Percentiles rank a stretch among this genome's conserved stretches.
These are phyloP conservation scores for Trichogramma dendrolimi DNA, from an alignment of 2,888 invertebrate species.

Conservation along the genomic window DNA sequence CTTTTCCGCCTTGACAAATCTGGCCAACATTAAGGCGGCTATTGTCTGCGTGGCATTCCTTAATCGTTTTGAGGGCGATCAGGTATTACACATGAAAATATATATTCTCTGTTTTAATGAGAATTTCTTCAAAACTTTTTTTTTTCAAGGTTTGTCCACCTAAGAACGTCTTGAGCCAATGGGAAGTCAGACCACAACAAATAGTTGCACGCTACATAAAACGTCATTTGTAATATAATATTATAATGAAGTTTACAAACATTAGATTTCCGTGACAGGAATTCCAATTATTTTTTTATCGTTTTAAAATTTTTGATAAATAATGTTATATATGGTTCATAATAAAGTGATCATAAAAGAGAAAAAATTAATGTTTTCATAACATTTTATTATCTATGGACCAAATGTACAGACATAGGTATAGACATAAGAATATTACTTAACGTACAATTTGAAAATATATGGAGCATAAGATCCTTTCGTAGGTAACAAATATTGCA, in stretches of 20 bases:
- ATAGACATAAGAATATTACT: constrained; percentile 16
- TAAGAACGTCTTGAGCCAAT: constrained; percentile 78
- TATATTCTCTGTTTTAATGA: background rate
- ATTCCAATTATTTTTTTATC: too few relatives aligned
- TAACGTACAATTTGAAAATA: constrained; percentile 19
- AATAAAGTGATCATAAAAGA: background rate
- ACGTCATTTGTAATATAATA: constrained; percentile 43
- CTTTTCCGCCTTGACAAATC: constrained; percentile 85
- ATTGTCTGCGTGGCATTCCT: constrained; percentile 86
- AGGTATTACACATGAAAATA: constrained; percentile 57
- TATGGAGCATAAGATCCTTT: constrained; percentile 10
- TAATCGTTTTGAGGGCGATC: constrained; percentile 85
- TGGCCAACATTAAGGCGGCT: constrained; percentile 83
- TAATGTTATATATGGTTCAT: background rate
- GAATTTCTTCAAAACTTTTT: constrained; percentile 30
- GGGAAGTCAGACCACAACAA: constrained; percentile 80
- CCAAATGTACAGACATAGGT: constrained; percentile 27
- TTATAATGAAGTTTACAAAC: background rate
- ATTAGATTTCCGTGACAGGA: too few relatives aligned
- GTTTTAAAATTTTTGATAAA: background rate
- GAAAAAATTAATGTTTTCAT: constrained; percentile 11
- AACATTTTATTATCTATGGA: constrained; percentile 27
- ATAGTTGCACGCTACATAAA: constrained; percentile 76
- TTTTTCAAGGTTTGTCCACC: constrained; percentile 68
- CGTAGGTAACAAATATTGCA: constrained; percentile 24